Conservation (phyloP, 1,140 invertebrate genomes). For the Hetaerina americana region DNA sequence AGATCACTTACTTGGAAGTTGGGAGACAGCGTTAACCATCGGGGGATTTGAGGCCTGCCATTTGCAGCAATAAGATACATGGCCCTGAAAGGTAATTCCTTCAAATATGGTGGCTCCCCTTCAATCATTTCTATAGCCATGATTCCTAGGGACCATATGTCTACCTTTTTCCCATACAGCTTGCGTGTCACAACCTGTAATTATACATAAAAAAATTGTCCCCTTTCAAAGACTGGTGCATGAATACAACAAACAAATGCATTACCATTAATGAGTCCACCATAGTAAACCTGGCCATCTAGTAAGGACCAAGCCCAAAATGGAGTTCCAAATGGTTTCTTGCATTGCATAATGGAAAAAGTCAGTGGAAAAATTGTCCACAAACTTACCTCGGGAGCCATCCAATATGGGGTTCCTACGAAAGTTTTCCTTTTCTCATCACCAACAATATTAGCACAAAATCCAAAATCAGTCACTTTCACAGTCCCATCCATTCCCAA, state of each 20-base stretch:
- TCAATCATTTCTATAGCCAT: conserved; percentile 99
- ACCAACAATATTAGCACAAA: conserved; percentile 80
- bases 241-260: too few relatives aligned
- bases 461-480: conserved; percentile 97
- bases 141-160: conserved; percentile 94
- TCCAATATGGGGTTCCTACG: conserved; percentile 84
- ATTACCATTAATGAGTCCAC: too few relatives aligned
- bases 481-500: conserved; percentile 92
- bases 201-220: too few relatives aligned
- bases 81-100: conserved; percentile 85
- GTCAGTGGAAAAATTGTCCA: too few relatives aligned
- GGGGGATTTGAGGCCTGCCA: conserved; percentile 80
- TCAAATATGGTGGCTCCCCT: conserved; percentile 96
- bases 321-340: too few relatives aligned
- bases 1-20: conserved; percentile 39
- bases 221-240: too few relatives aligned
- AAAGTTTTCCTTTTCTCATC: conserved; percentile 94
- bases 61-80: conserved; percentile 92
- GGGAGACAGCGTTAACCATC: conserved; percentile 65
- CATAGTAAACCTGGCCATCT: too few relatives aligned
- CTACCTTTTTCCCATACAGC: conserved; percentile 81
- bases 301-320: too few relatives aligned
- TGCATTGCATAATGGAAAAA: conserved; percentile 39
- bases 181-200: conserved; percentile 63
- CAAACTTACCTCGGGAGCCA: conserved; percentile 62